Percentiles rank a stretch among this genome's conserved stretches.
phyloP scores from a whole-genome alignment of 2,888 invertebrate species.

The Platycheirus rosarum region DNA sequence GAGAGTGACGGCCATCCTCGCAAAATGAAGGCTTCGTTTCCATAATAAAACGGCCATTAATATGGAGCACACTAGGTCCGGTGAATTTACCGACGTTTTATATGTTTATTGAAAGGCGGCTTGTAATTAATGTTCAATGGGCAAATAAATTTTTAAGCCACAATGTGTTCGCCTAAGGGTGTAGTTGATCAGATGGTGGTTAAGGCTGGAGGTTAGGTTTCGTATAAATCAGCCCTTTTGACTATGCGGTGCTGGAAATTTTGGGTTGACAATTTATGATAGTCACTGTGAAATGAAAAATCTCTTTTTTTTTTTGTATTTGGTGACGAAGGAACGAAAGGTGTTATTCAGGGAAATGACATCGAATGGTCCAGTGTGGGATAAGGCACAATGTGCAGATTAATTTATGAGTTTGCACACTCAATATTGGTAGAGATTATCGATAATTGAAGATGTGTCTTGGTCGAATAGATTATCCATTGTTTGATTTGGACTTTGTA shows the following conservation, averaged over 20 bases:
- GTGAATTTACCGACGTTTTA: conserved; percentile 41
- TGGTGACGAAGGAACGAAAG: neutral
- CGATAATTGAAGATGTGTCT: conserved; percentile 38
- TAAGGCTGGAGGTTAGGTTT: no score
- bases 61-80: conserved; percentile 43
- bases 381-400: conserved; percentile 11
- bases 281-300: conserved; percentile 14
- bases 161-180: conserved; percentile 27
- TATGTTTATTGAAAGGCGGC: conserved; percentile 57
- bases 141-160: conserved; percentile 61
- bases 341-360: conserved; percentile 4
- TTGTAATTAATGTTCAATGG: conserved; percentile 60
- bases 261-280: conserved; percentile 34
- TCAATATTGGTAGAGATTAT: conserved; percentile 25
- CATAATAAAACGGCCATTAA: conserved; percentile 58
- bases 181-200: conserved; percentile 44
- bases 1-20: conserved; percentile 41
- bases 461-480: conserved; percentile 11
- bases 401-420: conserved; percentile 28
- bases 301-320: neutral
- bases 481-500: neutral
- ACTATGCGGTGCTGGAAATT: conserved; percentile 22
- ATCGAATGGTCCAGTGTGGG: neutral
- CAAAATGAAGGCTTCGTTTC: conserved; percentile 18
- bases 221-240: conserved; percentile 33